These are phyloP conservation scores for Amazona guildingii DNA, from an alignment of 2,113 vertebrate genomes.

Conservation along the genomic window DNA sequence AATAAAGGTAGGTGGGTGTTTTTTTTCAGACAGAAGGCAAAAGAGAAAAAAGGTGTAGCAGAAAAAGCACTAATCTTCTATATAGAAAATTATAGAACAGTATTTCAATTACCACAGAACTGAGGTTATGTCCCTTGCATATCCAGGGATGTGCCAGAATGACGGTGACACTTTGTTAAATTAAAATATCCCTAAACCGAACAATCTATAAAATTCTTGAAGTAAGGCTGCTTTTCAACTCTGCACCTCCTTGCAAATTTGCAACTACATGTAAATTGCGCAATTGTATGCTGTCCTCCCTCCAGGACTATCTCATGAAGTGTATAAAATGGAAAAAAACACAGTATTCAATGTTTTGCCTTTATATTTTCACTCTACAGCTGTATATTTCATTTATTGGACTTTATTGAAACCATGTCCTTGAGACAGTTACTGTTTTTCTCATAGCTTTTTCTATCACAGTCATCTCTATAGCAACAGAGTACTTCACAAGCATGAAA, in stretches of 20 bases:
- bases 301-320: background rate
- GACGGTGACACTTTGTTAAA: background rate
- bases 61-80: background rate
- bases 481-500: background rate
- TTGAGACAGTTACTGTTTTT: background rate
- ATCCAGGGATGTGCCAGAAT: background rate
- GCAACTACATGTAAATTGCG: background rate
- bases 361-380: background rate
- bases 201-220: background rate
- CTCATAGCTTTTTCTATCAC: background rate
- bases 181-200: background rate
- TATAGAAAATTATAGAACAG: background rate
- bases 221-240: background rate
- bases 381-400: conserved; percentile 35
- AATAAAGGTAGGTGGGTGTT: background rate
- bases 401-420: background rate
- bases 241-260: background rate
- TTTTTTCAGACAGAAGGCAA: background rate
- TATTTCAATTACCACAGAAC: background rate
- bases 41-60: background rate
- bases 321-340: background rate
- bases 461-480: conserved; percentile 1
- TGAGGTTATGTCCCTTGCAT: background rate
- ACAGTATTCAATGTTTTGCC: background rate
- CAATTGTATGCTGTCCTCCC: background rate